Conservation (phyloP, 2,113 vertebrate genomes). For the Gallinago paraguaiae region DNA sequence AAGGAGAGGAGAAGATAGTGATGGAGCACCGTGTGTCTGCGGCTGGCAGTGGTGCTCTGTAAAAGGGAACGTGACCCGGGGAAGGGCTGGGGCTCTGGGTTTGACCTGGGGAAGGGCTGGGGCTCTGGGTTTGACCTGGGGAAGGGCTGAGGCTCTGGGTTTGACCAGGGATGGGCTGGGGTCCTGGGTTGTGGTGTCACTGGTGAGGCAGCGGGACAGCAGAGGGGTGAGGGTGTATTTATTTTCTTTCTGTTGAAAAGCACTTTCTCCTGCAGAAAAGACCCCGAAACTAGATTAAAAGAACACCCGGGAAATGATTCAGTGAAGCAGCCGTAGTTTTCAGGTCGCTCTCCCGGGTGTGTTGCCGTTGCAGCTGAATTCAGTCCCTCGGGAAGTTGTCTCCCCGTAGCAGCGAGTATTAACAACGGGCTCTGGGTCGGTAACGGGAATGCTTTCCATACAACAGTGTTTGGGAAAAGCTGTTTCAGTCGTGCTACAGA, state of each 20-base stretch:
- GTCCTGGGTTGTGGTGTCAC: background rate
- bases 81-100: background rate
- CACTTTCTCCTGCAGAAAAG: no score
- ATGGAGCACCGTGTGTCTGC: background rate
- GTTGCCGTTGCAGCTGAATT: background rate
- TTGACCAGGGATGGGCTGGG: background rate
- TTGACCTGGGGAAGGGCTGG: background rate
- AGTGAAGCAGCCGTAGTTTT: background rate
- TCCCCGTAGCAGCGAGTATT: background rate
- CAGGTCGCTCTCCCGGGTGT: background rate
- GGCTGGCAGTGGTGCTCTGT: accelerated
- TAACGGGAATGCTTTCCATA: background rate
- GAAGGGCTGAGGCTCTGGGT: background rate
- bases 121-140: background rate
- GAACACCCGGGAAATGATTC: background rate
- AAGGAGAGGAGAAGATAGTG: background rate
- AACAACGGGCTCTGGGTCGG: background rate
- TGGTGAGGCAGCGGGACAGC: background rate
- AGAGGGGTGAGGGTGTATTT: background rate
- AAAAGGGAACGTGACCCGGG: no score
- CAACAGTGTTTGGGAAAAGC: background rate
- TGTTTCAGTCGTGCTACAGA: background rate
- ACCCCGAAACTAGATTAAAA: no score
- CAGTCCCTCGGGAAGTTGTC: background rate
- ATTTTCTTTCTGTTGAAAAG: no score